Base-by-base conservation (phyloP, 2,888 invertebrate genomes). In the Eledona agricola region DNA sequence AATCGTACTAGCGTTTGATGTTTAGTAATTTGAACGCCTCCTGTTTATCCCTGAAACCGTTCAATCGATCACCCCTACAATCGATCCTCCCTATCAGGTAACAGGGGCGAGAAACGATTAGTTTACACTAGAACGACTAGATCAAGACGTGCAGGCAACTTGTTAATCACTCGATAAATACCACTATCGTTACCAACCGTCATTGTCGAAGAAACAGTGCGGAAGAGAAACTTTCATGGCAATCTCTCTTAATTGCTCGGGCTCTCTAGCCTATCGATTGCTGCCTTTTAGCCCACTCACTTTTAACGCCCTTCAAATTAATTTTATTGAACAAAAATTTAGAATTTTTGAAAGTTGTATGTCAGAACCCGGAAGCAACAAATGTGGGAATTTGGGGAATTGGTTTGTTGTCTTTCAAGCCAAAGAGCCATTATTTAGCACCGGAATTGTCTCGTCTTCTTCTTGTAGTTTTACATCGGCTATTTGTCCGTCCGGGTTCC, bases 121-220 rank as follows among this genome's bases (percentile, higher is more conserved):
- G 51, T 51, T 51, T 51, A 29, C 51, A 45, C 17, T 42, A 35
- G 16, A 42, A 34, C 23, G 31, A 51, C 28, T 51, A 35, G 31
- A 17, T 29, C 51, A 43, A 35, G 37, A 28, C 29, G 25, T 6
- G 26, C 25, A 13, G 50, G 31, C 25, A 54, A 54, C 54, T 54
- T 54, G 54, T 54, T 54, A 54, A 54, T 54, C 45, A 54, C 54
- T 37, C 37, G 37, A 50, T 43, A 54, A 54, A 50, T 47, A 54
- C 54, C 42, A 37, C 43, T 49, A 47, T 53, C 49, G 25, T 40
- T 40, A 47, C 46, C 46, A 38, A 43, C 51, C 43, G 46, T 52
- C 52, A 52, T 52, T 47, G 38, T 23, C 38, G 7, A 31, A 35
- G 22, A 17, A 9, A 19, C 13, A 9, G n/a, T 4, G 23, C 10